Percentiles rank a stretch among this genome's conserved stretches.
Conservation (phyloP, 2,797 vertebrate genomes). For the Valencia hispanica region DNA sequence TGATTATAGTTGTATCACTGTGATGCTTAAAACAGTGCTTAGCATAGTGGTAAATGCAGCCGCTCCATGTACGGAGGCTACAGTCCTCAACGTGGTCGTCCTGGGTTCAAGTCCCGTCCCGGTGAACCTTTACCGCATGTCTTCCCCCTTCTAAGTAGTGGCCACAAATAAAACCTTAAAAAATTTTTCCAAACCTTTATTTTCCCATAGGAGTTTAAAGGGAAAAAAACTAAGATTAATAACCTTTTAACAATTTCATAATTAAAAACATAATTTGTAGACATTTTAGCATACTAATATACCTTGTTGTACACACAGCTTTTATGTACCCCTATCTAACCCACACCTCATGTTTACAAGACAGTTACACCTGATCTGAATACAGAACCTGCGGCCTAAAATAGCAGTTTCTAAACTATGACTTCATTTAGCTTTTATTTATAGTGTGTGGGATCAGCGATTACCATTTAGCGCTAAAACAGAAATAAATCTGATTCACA, state of each 20-base stretch:
- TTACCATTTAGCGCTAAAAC: neutral
- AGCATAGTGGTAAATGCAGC: no score
- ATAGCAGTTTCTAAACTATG: neutral
- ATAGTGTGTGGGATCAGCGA: neutral
- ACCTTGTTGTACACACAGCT: neutral
- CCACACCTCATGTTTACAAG: neutral
- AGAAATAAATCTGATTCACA: neutral
- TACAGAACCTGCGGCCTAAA: neutral
- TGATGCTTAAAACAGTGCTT: neutral
- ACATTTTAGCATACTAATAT: neutral
- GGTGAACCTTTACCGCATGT: no score
- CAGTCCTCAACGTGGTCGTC: no score
- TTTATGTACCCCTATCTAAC: neutral
- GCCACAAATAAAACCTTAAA: no score
- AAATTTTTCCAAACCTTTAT: neutral
- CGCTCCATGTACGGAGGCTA: no score
- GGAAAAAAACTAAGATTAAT: neutral
- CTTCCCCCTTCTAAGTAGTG: no score
- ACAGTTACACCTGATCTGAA: neutral
- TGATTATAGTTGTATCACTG: neutral
- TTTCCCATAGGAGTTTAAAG: neutral
- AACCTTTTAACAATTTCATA: neutral
- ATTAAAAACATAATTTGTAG: neutral
- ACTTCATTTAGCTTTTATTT: neutral
- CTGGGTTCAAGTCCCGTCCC: no score